Evolutionary conservation across 2,888 invertebrate genomes (phyloP).

Genomic region (Neoscelio sp.): DNA sequence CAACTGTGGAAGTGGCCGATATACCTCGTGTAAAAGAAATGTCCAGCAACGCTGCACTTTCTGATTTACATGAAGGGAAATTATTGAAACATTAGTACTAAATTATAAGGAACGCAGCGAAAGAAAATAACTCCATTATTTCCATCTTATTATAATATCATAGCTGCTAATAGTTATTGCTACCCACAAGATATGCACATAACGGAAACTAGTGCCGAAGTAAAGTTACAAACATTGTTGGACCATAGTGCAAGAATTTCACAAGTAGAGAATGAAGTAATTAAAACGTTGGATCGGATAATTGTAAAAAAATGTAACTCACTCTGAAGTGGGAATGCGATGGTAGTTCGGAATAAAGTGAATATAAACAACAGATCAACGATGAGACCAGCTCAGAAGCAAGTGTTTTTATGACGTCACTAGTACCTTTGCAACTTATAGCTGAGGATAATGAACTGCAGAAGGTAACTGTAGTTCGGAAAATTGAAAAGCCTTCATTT

Average conservation of each 20-base stretch:
- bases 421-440: conserved; percentile 10
- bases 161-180: conserved; percentile 54
- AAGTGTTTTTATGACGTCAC: not conserved
- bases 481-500: conserved; percentile 46
- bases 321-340: conserved; percentile 71
- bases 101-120: conserved; percentile 8
- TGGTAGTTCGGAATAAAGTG: conserved; percentile 26
- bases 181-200: conserved; percentile 66
- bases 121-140: conserved; percentile 10
- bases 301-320: conserved; percentile 50
- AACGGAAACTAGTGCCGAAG: conserved; percentile 65
- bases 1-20: too few relatives aligned
- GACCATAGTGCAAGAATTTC: conserved; percentile 67
- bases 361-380: not conserved
- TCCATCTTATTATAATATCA: conserved; percentile 39
- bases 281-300: conserved; percentile 29
- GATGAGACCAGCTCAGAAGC: not conserved
- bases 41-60: conserved; percentile 12
- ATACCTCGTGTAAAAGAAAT: too few relatives aligned
- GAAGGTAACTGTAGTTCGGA: conserved; percentile 22
- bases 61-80: conserved; percentile 9
- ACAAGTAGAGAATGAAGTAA: conserved; percentile 51
- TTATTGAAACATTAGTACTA: conserved; percentile 14
- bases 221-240: conserved; percentile 67
- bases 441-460: not conserved